Base-by-base conservation (phyloP, 2,113 vertebrate genomes). In the Scophthalmus maximus region DNA sequence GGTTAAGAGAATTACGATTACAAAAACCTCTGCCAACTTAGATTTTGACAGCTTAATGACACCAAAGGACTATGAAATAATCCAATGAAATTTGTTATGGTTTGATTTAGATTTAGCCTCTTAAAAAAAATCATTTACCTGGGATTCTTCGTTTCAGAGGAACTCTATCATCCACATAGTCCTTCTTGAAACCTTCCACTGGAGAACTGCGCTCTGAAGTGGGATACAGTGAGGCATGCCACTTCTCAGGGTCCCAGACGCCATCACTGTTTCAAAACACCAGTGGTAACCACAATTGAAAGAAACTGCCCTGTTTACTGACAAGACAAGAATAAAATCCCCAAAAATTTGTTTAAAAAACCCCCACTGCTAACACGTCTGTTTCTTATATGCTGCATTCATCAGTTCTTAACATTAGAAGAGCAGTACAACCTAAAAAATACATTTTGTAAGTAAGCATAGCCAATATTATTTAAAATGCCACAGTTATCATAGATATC, bases 211-310 rank as follows among this genome's bases (percentile, higher is more conserved):
- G 92, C 66, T 95, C 98, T 68, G 97, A 98, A 44, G 84, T 92
- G 6, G 98, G 97, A 88, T 98, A 98, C 69, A 98, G 88, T 47
- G 98, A 99, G 2, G 97, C 96, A 82, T 98, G 97, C 98, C 98
- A 99, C 89, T 98, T 99, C 88, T 99, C 98, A 79, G 98, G 97
- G 80, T 98, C 98, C 98, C 98, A 99, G 61, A 99, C 95, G 3
- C 98, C 97, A 89, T 99, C 97, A 80, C 98, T 99, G 64, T 0
- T 50, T 64, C 78, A 25, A 40, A 59, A 73, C 14, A 53, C 5
- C 0, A 49, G 10, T 15, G 3, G 22, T 78, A 68, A 14, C 2
- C 34, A 44, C 15, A 49, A 26, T 76, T 27, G 30, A 18, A 36
- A 7, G 56, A 23, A 8, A 32, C 15, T 12, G 20, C 29, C 15